Conservation (phyloP, 2,113 vertebrate species). For the Melierax canorus region DNA sequence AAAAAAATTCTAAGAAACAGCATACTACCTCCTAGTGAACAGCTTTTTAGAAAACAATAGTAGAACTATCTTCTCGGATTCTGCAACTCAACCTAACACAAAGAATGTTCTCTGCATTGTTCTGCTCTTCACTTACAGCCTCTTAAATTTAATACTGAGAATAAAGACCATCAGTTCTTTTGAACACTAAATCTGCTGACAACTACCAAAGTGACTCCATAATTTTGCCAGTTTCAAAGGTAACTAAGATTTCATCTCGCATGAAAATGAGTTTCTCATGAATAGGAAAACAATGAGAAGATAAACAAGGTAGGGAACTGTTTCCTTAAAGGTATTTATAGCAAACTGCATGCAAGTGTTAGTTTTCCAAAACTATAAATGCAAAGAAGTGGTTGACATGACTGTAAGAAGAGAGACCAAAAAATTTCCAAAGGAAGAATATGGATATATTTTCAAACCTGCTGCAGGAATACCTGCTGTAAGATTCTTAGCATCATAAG, state of each 20-base stretch:
- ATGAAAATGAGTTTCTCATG: not conserved
- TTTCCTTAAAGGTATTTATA: not conserved
- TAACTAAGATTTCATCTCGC: not conserved
- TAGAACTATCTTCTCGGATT: not conserved
- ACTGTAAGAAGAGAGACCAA: not conserved
- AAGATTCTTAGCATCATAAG: not conserved
- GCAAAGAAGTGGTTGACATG: not conserved
- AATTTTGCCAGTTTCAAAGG: not conserved
- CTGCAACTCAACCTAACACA: not conserved
- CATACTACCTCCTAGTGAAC: not conserved
- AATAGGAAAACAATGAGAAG: not conserved
- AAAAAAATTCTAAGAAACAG: not conserved
- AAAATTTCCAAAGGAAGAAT: not conserved
- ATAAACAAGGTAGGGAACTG: not conserved
- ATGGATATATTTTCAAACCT: not conserved
- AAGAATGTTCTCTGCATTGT: not conserved
- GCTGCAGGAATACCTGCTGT: not conserved
- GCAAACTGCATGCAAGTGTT: not conserved
- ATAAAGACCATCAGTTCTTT: not conserved
- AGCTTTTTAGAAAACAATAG: not conserved
- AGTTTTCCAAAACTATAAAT: not conserved
- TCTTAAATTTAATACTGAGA: not conserved
- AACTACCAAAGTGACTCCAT: not conserved
- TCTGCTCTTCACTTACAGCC: not conserved
- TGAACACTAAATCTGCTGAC: not conserved